Conservation (phyloP, 2,113 vertebrate genomes). For the Dendrocopos noguchii region DNA sequence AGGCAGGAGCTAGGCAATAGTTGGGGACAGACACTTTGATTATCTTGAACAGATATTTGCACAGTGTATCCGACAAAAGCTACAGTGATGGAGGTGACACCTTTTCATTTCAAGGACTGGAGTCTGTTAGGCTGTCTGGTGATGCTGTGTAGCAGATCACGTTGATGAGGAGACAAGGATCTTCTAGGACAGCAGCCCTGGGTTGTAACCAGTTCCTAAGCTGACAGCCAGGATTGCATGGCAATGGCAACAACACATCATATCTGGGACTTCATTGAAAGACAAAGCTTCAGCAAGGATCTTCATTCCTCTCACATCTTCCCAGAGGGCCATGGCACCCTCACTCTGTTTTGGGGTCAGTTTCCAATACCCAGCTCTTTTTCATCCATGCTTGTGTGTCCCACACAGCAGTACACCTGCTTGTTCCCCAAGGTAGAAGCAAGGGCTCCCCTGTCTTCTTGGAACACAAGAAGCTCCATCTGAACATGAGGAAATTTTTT, state of each 20-base stretch:
- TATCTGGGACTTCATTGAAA: background rate
- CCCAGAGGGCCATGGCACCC: background rate
- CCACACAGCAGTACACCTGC: background rate
- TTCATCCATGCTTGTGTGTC: background rate
- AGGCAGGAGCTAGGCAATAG: constrained; percentile 13
- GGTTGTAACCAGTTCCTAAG: background rate
- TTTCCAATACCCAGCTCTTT: background rate
- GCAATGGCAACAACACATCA: rapidly evolving
- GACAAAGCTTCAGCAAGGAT: background rate
- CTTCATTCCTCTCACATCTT: rapidly evolving
- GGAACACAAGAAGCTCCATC: background rate
- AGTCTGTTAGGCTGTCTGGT: background rate
- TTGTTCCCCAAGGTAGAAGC: background rate
- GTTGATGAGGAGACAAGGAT: background rate
- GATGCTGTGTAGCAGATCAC: background rate
- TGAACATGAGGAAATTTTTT: background rate
- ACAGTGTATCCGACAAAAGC: constrained; percentile 7
- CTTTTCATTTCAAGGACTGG: constrained; percentile 3
- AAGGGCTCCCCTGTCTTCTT: background rate
- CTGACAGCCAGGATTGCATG: rapidly evolving
- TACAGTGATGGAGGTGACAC: background rate
- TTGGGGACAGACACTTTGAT: constrained; percentile 7
- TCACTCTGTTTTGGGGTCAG: background rate
- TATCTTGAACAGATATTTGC: constrained; percentile 53
- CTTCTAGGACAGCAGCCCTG: background rate